Base-by-base conservation (phyloP, 2,113 vertebrate species). In the Gymnogyps californianus region DNA sequence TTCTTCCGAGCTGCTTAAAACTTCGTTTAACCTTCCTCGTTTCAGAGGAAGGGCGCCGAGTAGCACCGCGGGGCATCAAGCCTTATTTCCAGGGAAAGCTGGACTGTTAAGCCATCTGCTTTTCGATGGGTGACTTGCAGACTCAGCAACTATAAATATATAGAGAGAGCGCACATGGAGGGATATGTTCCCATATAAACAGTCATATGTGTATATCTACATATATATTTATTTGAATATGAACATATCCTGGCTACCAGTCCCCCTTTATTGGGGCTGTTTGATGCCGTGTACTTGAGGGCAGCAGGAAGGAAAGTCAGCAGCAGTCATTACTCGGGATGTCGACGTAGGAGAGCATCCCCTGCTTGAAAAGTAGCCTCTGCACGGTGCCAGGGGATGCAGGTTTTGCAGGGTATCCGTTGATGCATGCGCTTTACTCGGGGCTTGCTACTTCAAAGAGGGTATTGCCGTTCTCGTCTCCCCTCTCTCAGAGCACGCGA, bases 91-190 rank as follows among this genome's bases (percentile, higher is more conserved):
- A 44, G 54, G 52, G 87, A 31, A 69, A 46, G 34, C 34, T 26
- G 59, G 72, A 19, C 65, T 16, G 24, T 9, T 7, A 6, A 61
- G 62, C 32, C 76, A 20, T 58, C 62, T 64, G 70, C 76, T 65
- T 31, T 59, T 7, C 36, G 4, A 10, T 4, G 62, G 77, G n/a
- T 11, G 36, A 32, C 36, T 51, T 82, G 84, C 70, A 64, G 78
- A 70, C 15, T 76, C 55, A 75, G 82, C 49, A 57, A 8, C 61
- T 59, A 6, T 51, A 62, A 75, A 61, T 46, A 46, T 4, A 17
- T 3, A 16, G 44, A 52, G n/a, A 10, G 25, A 16, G 9, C 1
- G 5, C 4, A 2, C 47, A 7, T 1, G 18, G 13, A 25, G 18
- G 51, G 65, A 18, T 31, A 2, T 19, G 25, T n/a, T 46, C 59